Base-by-base conservation (phyloP, 2,113 vertebrate species). In the Porphyrio hochstetteri region DNA sequence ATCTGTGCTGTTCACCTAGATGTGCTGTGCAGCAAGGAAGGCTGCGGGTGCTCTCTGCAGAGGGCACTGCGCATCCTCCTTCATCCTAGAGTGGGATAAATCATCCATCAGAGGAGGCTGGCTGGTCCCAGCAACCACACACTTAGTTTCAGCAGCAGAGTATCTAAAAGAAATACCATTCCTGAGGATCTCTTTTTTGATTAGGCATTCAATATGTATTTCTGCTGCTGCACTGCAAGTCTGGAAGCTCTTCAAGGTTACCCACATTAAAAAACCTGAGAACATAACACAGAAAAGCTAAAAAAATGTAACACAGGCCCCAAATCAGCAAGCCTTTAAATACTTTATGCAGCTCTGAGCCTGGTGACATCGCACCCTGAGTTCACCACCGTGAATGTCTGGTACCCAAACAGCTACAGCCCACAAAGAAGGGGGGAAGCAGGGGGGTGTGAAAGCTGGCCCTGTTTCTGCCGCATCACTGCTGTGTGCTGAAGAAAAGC, bases 201-300 rank as follows among this genome's bases (percentile, higher is more conserved):
- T 90, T 63, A 38, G 56, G 9, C 6, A 92, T 84, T 87, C 69
- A n/a, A 2, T 5, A 46, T 11, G 68, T 4, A 60, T 60, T 76
- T 63, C 82, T 25, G 5, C 2, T 5, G 68, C 72, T 48, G 76
- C 4, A 2, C 87, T 33, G 42, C 59, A 33, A 63, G 82, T 85
- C 86, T 90, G 67, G 57, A 68, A 57, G 82, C 63, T 95, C 53
- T 88, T 92, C 75, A 82, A 63, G 82, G 82, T 95, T 56, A 71
- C 46, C 38, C 57, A 56, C 83, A 29, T 64, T 25, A 86, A 83
- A 94, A 95, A 86, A 70, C 33, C 56, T 13, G 64, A 84, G 60
- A 92, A 81, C 15, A 38, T 40, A 27, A 60, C 74, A 27, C 12
- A 74, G 48, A 56, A 63, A 13, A 71, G 23, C 56, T 75, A 50